Evolutionary conservation across 37 sponge, comb jelly and placozoan species (phyloP).

Genomic region (Agelas oroides): DNA sequence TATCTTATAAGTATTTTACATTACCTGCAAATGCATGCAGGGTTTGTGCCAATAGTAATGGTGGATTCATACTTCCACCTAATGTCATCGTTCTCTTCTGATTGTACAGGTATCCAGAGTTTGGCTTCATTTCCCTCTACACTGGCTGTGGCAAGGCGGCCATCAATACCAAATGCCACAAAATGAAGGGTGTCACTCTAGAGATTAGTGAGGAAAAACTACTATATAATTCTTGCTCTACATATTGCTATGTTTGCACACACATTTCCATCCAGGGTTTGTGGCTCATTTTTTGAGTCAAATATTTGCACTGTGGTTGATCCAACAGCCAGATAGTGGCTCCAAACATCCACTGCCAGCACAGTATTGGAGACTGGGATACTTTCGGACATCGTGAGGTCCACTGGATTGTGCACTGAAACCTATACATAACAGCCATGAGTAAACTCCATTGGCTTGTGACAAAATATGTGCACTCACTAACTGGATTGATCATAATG

Average conservation of each 20-base stretch:
- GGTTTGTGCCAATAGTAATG: too few relatives aligned
- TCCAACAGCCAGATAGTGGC: slow-evolving; percentile 41
- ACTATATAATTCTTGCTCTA: neutral
- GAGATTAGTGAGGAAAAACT: too few relatives aligned
- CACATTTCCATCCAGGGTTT: too few relatives aligned
- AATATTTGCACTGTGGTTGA: slow-evolving; percentile 57
- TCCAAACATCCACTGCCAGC: slow-evolving; percentile 22
- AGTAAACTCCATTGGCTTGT: too few relatives aligned
- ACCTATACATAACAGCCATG: slow-evolving; percentile 33
- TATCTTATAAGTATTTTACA: too few relatives aligned
- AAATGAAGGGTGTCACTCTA: slow-evolving; percentile 55
- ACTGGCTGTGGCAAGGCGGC: slow-evolving; percentile 64
- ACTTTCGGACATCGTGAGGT: neutral
- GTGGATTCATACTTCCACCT: too few relatives aligned
- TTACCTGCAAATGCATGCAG: too few relatives aligned
- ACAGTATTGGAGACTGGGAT: slow-evolving; percentile 36
- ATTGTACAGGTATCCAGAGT: slow-evolving; percentile 34
- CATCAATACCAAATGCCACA: slow-evolving; percentile 56
- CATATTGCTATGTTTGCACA: too few relatives aligned
- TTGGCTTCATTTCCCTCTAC: slow-evolving; percentile 63
- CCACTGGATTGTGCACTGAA: slow-evolving; percentile 37
- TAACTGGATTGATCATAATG: too few relatives aligned
- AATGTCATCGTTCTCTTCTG: too few relatives aligned
- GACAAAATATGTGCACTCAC: too few relatives aligned
- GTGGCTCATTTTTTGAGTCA: neutral